phyloP scores from a whole-genome alignment of 2,797 vertebrate genomes.

The Bucorvus abyssinicus region DNA sequence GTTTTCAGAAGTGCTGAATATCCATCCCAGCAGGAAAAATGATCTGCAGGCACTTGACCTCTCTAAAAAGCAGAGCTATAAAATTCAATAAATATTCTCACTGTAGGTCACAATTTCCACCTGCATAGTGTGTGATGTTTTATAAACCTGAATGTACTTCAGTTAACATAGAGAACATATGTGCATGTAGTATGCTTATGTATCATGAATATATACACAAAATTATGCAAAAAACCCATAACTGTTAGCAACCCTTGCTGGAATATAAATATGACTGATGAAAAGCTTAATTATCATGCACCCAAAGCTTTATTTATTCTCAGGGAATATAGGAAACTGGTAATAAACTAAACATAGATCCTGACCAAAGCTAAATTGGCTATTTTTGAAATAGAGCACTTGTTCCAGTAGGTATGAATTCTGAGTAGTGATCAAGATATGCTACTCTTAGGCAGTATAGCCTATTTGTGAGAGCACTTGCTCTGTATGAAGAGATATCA shows the following conservation, averaged over 20 bases:
- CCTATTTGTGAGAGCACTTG: not conserved
- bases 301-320: conserved; percentile 16
- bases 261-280: not conserved
- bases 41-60: not conserved
- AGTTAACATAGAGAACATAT: not conserved
- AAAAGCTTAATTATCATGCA: conserved; percentile 17
- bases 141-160: not conserved
- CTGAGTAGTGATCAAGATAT: not conserved
- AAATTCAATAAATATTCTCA: not conserved
- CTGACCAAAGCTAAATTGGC: not conserved
- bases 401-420: not conserved
- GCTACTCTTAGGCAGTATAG: not conserved
- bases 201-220: not conserved
- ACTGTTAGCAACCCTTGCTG: not conserved
- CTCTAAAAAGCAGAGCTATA: not conserved
- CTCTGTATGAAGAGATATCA: not conserved
- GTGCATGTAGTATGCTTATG: not conserved
- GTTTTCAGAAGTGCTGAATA: not conserved
- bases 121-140: not conserved
- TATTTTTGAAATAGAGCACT: not conserved
- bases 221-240: not conserved
- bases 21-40: not conserved
- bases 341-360: conserved; percentile 18
- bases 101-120: not conserved
- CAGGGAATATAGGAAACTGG: not conserved